Evolutionary conservation across 2,113 vertebrate species (phyloP).

Genomic region (Sciurus niger): DNA sequence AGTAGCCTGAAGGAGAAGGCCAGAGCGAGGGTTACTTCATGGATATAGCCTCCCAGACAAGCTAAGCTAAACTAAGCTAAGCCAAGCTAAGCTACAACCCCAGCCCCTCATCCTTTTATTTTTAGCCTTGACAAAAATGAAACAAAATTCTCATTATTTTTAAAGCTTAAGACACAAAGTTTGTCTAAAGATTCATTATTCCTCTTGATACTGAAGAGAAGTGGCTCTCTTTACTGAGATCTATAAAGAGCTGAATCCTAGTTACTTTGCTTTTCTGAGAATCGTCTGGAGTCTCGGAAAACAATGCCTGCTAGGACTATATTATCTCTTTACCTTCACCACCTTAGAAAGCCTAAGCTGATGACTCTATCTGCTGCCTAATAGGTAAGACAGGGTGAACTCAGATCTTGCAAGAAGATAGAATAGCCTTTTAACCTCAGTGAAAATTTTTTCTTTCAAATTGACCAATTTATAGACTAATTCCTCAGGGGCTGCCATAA

Average conservation of each 20-base stretch:
- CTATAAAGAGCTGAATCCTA: not conserved
- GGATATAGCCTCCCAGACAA: not conserved
- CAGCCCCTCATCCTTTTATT: not conserved
- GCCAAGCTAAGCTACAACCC: not conserved
- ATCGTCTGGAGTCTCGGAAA: not conserved
- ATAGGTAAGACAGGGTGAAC: not conserved
- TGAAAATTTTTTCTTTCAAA: slow-evolving; percentile 39
- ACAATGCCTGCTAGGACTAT: not conserved
- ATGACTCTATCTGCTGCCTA: not conserved
- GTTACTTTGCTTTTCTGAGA: slow-evolving; percentile 26
- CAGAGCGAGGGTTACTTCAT: not conserved
- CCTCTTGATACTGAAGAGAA: not conserved
- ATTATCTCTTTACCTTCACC: slow-evolving; percentile 35
- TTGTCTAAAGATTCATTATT: not conserved
- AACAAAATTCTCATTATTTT: not conserved
- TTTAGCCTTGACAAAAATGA: not conserved
- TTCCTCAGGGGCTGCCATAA: not conserved
- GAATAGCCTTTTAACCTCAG: not conserved
- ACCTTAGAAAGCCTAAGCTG: not conserved
- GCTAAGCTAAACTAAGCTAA: too few species aligned
- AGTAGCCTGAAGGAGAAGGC: not conserved
- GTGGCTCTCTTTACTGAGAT: not conserved
- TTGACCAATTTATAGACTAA: slow-evolving; percentile 5
- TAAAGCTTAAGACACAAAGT: not conserved
- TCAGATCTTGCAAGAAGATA: slow-evolving; percentile 1